Base-by-base conservation (phyloP, 2,888 invertebrate genomes). In the Spialia ferax region DNA sequence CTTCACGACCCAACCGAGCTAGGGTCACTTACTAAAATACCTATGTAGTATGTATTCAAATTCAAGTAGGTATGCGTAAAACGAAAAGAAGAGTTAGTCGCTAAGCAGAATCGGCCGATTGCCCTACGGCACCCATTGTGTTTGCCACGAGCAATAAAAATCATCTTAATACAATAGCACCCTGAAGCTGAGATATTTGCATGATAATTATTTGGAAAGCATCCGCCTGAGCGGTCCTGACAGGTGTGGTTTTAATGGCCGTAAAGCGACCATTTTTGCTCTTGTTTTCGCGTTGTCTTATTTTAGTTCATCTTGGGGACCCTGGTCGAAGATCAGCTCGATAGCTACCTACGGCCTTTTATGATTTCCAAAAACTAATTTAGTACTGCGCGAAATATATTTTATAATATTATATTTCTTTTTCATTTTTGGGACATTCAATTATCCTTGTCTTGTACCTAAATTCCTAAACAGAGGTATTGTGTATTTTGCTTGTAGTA, bases 161-260 rank as follows among this genome's bases (percentile, higher is more conserved):
- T 76, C 80, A 77, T 79, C 86, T 89, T 89, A 93, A 93, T 87
- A 93, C 93, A 93, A 93, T 93, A 89, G 91, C 87, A 86, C 89
- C 93, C 93, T 78, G 83, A 76, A 91, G 93, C 91, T 79, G 79
- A 86, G 88, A 88, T 88, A 89, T 89, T 84, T 88, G 86, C 88
- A 86, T 80, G 85, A 90, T 92, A 92, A 93, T 93, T 92, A 92
- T 91, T 88, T 87, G 85, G 86, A 85, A 85, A 86, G 85, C 85
- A 82, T 77, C 77, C 86, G 86, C 82, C 82, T 73, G 60, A 29
- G 18, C 79, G 81, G 82, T 87, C 68, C 63, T 69, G 67, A 88
- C 77, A 78, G 79, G 78, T 78, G 79, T 73, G 73, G 84, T 81
- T 81, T 83, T 86, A 83, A 80, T 84, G 79, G 78, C 79, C 77